Evolutionary conservation across 1,140 invertebrate genomes (phyloP), one percentile per base, ranked within the genome.

Genomic region (Gryon sp.): DNA sequence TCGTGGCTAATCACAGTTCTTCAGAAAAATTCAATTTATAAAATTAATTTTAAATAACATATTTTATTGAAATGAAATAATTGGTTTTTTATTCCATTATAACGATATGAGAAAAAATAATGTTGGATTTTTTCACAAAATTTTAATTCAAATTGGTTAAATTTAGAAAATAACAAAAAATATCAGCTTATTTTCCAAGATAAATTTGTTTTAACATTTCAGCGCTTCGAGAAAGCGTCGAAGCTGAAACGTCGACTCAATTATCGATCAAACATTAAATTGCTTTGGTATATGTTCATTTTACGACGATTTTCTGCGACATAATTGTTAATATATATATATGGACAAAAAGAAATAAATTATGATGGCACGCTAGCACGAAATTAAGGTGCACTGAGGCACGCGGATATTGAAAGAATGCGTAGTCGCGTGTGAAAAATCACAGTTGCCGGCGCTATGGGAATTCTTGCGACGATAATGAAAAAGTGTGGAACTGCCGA

Each of bases 261-360:
- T 46, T 66, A 65, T 66, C 41, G 62, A 53, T 66, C 62, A 66
- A 66, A 66, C 62, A 55, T 28, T 32, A 63, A 52, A 63, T 5
- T 34, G 20, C 5, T 43, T 55, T 32, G 34, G 28, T 7, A 34
- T 9, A 9, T 43, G 48, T 59, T 59, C 30, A 52, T 11, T 55
- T 66, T 66, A 30, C 50, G 40, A 30, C 16, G 50, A 55, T 55
- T 66, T 66, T 55, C 28, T 30, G 16, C 14, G 24, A 22, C 24
- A 63, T 53, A 53, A 45, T 55, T 41, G 38, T 66, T 66, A 66
- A 48, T 48, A 24, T 52, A 41, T 11, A 34, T 24, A 24, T 24
- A 4, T 24, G 22, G 46, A 62, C 57, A 62, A 48, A 24, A 46
- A 48, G n/a, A 45, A 59, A 30, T 40, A 41, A 36, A 63, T 50